Evolutionary conservation across 23 tunicate species (phyloP), one percentile per base, ranked within the genome.

Genomic region (Diplosoma virens): DNA sequence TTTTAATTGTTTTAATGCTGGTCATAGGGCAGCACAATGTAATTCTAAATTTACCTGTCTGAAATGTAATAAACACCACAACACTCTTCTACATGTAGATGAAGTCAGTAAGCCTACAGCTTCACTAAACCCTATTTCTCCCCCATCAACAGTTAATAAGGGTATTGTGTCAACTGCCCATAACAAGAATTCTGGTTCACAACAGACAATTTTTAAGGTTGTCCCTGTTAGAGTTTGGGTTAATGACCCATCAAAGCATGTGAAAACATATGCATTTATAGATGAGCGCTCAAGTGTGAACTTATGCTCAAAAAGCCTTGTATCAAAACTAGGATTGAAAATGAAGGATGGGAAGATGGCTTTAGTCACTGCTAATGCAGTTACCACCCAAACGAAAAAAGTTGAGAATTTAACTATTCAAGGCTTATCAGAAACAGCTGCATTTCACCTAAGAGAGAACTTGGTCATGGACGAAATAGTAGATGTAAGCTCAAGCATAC

Each of bases 231-330:
- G 29, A 20, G 35, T 63, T 4, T 63, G 70, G 76, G 61, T 36
- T 25, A 30, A n/a, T 20, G 35, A 28, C 35, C 33, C 33, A 7
- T 34, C 9, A 16, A 20, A 63, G 9, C 36, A 30, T n/a, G n/a
- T 63, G 27, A 5, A 4, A 4, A 63, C 35, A 34, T 63, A 28
- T 28, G 76, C 76, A 26, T 70, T 70, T 26, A 41, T 70, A 0
- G 76, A 70, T 0, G 76, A 70, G 35, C 35, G 70, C 9, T 63
- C 70, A 4, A 63, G n/a, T 63, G 70, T 63, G 70, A 28, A 63
- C 35, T 4, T 63, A 7, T 63, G 70, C 36, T 28, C 70, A 11
- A 5, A 7, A 4, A 16, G 70, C 14, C 29, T 28, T 11, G 35
- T n/a, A 4, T 7, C 27, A 6, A 26, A 28, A 11, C 33, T 63